A percentile compares a stretch with the other conserved stretches of the same genome.
phyloP scores from a whole-genome alignment of 2,797 vertebrate genomes.

The Chaenodraco wilsoni region DNA sequence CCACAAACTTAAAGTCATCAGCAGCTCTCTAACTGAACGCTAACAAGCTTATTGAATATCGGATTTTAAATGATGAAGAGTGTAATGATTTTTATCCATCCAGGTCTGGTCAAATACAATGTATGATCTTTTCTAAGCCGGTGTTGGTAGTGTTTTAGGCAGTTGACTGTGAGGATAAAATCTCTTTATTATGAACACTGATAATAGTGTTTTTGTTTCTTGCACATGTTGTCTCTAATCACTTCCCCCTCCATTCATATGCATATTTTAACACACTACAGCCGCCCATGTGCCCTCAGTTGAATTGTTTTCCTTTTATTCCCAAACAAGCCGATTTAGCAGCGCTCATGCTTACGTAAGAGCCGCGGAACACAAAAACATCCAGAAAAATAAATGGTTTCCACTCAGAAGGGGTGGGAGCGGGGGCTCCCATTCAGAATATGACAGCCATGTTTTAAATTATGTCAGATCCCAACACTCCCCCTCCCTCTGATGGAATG shows the following conservation, averaged over 20 bases:
- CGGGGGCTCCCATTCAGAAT: slow-evolving; percentile 60
- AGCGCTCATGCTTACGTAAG: slow-evolving; percentile 36
- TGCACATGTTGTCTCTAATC: slow-evolving; percentile 2
- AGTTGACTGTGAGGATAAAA: neutral
- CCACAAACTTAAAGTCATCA: neutral
- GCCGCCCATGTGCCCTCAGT: slow-evolving; percentile 8
- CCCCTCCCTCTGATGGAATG: slow-evolving; percentile 64
- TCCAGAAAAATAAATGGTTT: slow-evolving; percentile 44
- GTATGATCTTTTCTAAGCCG: neutral
- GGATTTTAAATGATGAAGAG: neutral
- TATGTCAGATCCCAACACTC: slow-evolving; percentile 58
- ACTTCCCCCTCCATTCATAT: slow-evolving; percentile 11
- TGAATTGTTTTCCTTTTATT: slow-evolving; percentile 34
- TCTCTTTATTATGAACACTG: neutral
- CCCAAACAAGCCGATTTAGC: slow-evolving; percentile 41
- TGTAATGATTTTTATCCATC: neutral
- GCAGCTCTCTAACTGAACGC: neutral
- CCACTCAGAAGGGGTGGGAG: slow-evolving; percentile 2
- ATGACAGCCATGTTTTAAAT: slow-evolving; percentile 75
- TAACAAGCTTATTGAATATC: neutral
- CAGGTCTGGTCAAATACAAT: neutral
- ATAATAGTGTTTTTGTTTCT: neutral
- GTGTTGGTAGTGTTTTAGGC: neutral
- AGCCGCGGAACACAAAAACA: slow-evolving; percentile 21
- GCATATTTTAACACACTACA: slow-evolving; percentile 14